Percentiles rank a stretch among this genome's conserved stretches.
phyloP scores from a whole-genome alignment of 2,888 invertebrate species.

The Entomobrya multifasciata region DNA sequence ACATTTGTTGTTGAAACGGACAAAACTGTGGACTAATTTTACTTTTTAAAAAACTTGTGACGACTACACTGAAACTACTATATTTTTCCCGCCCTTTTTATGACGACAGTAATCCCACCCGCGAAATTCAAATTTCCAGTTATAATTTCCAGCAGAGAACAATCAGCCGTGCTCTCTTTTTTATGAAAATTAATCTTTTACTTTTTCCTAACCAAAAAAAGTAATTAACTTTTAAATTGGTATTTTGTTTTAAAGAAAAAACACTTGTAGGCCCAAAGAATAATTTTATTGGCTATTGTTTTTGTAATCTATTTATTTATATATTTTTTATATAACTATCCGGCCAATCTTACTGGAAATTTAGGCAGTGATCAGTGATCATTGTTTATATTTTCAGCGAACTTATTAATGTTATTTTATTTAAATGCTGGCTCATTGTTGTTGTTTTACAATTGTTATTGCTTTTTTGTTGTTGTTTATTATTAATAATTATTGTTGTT shows the following conservation, averaged over 20 bases:
- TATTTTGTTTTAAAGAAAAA: no score
- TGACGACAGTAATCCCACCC: constrained; percentile 71
- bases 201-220: constrained; percentile 31
- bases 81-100: constrained; percentile 44
- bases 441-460: constrained; percentile 74
- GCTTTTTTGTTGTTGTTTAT: constrained; percentile 67
- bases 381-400: constrained; percentile 56
- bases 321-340: constrained; percentile 59
- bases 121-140: constrained; percentile 40
- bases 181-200: constrained; percentile 53
- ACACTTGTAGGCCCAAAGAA: no score
- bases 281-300: constrained; percentile 56
- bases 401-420: constrained; percentile 67
- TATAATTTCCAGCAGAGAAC: constrained; percentile 69
- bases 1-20: no score
- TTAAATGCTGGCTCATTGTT: constrained; percentile 80
- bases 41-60: no score
- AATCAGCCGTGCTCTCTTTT: constrained; percentile 72
- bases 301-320: constrained; percentile 45
- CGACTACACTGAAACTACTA: constrained; percentile 45
- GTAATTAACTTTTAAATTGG: constrained; percentile 38
- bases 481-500: constrained; percentile 78
- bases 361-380: constrained; percentile 70
- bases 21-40: no score
- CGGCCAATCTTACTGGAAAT: constrained; percentile 67